These are phyloP conservation scores for Charadrius vociferus DNA, from an alignment of 2,113 vertebrate genomes.

Conservation along the genomic window DNA sequence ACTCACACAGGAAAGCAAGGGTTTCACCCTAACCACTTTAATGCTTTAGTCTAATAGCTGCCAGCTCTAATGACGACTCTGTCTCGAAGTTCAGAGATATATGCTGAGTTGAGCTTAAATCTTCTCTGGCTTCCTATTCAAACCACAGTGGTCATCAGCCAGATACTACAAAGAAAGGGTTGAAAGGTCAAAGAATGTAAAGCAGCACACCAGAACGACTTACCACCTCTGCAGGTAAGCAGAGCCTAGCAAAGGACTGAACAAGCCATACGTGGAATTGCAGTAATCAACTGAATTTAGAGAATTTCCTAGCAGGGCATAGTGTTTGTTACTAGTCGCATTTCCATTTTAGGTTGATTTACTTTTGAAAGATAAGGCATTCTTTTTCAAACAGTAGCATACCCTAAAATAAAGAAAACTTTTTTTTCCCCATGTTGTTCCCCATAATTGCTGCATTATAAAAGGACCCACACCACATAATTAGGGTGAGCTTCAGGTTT, in stretches of 20 bases:
- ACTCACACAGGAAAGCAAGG: background rate
- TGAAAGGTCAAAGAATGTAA: background rate
- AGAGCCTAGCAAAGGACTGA: background rate
- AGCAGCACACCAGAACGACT: background rate
- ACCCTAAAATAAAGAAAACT: background rate
- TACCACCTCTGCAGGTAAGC: background rate
- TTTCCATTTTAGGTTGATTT: background rate
- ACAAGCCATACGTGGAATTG: accelerated
- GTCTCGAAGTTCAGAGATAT: background rate
- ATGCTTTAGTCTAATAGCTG: background rate
- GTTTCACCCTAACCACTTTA: background rate
- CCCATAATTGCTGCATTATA: background rate
- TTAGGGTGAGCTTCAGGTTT: background rate
- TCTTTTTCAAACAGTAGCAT: background rate
- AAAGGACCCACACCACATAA: background rate
- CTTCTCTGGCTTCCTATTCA: background rate
- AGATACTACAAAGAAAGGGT: background rate
- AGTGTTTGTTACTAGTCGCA: background rate
- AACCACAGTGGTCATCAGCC: background rate
- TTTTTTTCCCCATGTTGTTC: background rate
- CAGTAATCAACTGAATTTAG: background rate
- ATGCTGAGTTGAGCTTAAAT: background rate
- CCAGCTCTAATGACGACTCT: background rate
- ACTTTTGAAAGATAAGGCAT: background rate
- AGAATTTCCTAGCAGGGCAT: background rate